Percentiles rank a stretch among this genome's conserved stretches.
Conservation (phyloP, 2,797 vertebrate genomes). For the Muscicapa striata region DNA sequence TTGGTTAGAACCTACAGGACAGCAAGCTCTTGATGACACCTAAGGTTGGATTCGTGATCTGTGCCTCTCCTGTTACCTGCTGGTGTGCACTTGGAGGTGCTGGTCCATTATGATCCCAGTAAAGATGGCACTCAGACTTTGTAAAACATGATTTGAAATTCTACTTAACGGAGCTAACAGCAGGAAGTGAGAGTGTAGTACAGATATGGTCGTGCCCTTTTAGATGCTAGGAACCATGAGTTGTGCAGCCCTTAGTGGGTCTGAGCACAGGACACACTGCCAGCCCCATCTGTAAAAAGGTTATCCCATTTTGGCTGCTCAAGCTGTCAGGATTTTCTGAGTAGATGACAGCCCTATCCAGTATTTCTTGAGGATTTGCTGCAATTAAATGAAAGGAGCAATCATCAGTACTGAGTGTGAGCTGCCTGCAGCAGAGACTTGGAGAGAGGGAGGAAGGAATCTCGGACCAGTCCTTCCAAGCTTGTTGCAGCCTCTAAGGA, state of each 20-base stretch:
- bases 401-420: background rate
- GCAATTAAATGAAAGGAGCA: background rate
- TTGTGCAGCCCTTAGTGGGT: background rate
- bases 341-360: background rate
- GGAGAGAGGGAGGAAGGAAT: background rate
- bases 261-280: background rate
- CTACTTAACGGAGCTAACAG: background rate
- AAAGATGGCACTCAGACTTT: background rate
- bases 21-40: background rate
- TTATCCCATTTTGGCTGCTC: rapidly evolving
- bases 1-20: background rate
- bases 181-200: background rate
- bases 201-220: background rate
- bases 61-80: background rate
- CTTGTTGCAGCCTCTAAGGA: background rate
- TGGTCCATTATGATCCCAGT: background rate
- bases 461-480: background rate
- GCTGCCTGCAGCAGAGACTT: background rate
- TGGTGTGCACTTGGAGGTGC: background rate
- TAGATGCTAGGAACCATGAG: background rate
- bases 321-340: background rate
- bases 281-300: background rate
- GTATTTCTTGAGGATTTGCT: background rate
- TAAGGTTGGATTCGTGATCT: background rate
- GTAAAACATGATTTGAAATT: background rate